A percentile compares a stretch with the other conserved stretches of the same genome.
These are phyloP conservation scores for Sesamia nonagrioides DNA, from an alignment of 1,140 invertebrate genomes.

Conservation along the genomic window DNA sequence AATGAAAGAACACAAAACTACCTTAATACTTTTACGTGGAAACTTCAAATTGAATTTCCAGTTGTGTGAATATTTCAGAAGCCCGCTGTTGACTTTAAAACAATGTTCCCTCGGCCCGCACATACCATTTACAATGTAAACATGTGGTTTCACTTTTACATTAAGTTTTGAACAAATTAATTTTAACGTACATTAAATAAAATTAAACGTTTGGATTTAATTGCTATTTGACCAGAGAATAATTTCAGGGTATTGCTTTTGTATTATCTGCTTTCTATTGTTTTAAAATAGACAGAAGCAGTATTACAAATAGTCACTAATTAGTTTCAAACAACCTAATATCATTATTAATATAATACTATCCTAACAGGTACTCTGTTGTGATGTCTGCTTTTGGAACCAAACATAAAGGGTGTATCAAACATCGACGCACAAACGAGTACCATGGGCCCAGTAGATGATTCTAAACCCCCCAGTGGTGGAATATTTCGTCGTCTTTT, in stretches of 20 bases:
- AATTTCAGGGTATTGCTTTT: neutral
- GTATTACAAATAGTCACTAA: too few relatives aligned
- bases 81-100: slow-evolving; percentile 66
- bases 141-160: slow-evolving; percentile 55
- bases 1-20: slow-evolving; percentile 50
- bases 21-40: slow-evolving; percentile 62
- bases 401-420: too few relatives aligned
- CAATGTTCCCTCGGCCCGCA: slow-evolving; percentile 56
- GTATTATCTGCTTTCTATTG: neutral
- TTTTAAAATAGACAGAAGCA: neutral
- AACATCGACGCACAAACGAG: too few relatives aligned
- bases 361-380: too few relatives aligned
- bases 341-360: neutral
- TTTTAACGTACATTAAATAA: slow-evolving; percentile 31
- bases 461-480: too few relatives aligned
- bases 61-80: slow-evolving; percentile 74
- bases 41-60: slow-evolving; percentile 79
- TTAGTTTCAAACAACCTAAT: neutral
- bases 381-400: too few relatives aligned
- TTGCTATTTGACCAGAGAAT: slow-evolving; percentile 25
- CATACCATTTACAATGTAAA: slow-evolving; percentile 59
- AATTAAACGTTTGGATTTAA: slow-evolving; percentile 4
- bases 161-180: slow-evolving; percentile 59
- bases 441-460: too few relatives aligned
- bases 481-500: too few relatives aligned